phyloP scores from a whole-genome alignment of 2,888 invertebrate genomes.

The Drosophila anomelani region DNA sequence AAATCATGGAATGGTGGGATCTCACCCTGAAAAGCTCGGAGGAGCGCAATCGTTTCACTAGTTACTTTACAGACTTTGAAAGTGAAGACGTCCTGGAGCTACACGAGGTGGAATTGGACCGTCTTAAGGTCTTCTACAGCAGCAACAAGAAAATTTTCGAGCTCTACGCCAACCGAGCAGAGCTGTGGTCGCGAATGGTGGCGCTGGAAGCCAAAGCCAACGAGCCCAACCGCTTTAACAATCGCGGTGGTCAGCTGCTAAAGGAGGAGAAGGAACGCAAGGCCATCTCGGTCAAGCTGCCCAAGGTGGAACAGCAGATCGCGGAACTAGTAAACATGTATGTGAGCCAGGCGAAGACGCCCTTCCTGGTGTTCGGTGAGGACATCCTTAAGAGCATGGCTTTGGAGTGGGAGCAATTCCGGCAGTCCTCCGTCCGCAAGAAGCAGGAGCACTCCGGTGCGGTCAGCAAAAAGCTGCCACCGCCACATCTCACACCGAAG shows the following conservation, averaged over 20 bases:
- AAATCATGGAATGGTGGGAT: conserved; percentile 91
- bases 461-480: conserved; percentile 5
- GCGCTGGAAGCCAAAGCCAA: conserved; percentile 90
- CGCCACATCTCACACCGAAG: conserved; percentile 11
- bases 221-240: conserved; percentile 92
- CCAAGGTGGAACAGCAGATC: conserved; percentile 89
- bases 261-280: conserved; percentile 94
- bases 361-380: conserved; percentile 88
- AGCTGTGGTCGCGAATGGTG: conserved; percentile 90
- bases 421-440: conserved; percentile 4
- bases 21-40: conserved; percentile 88
- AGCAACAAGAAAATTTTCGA: conserved; percentile 88
- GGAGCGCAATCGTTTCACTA: conserved; percentile 87
- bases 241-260: conserved; percentile 93
- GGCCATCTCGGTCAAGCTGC: conserved; percentile 89
- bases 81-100: conserved; percentile 91
- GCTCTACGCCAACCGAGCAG: conserved; percentile 87
- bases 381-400: conserved; percentile 87
- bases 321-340: conserved; percentile 85
- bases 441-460: not conserved
- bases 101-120: conserved; percentile 92
- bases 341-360: conserved; percentile 85
- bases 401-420: conserved; percentile 86
- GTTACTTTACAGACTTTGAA: conserved; percentile 88
- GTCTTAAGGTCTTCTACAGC: conserved; percentile 88